Evolutionary conservation across 2,888 invertebrate species (phyloP), one percentile per base, ranked within the genome.

Genomic region (Dicranocentrus wangi): DNA sequence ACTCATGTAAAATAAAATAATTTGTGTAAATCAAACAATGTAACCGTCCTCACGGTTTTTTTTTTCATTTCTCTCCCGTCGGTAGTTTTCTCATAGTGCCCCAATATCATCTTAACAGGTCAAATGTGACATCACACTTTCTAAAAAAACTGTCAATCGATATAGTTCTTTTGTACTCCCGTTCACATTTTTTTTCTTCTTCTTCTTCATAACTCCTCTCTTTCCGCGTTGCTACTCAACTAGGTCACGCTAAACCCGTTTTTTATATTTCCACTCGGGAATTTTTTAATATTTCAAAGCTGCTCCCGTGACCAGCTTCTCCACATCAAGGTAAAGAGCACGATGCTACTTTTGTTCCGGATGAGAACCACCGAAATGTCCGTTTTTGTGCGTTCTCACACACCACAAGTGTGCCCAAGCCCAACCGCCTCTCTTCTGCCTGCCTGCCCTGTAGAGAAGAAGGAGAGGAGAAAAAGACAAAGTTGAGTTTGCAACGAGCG

Each of bases 251-350:
- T 10, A 32, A 32, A 32, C 10, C 32, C 32, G 5, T 32, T 32
- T 32, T 32, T 10, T 10, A 7, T 51, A 51, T 19, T 8, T 55
- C 23, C 55, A 21, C 21, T 23, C 15, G n/a, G 5, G 21, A 58
- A 15, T 63, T 39, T 60, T 63, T 63, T 39, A 39, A 63, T 39
- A 63, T 63, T n/a, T 28, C 63, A 63, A 63, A 32, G 13, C 39
- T 39, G 63, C 19, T 63, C 39, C 27, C 32, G 7, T 63, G 39
- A 63, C 39, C 28, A 15, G 39, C 32, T 63, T 63, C 27, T 19
- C 32, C 17, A 39, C 39, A 63, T 63, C 58, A 32, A 32, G 32
- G 32, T 32, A 32, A 32, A 32, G 32, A 32, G 5, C 32, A 10
- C 10, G 32, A 32, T 7, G n/a, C n/a, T n/a, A n/a, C n/a, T n/a